Evolutionary conservation across 2,888 invertebrate species (phyloP), one percentile per base, ranked within the genome.

Genomic region (Lapara coniferarum): DNA sequence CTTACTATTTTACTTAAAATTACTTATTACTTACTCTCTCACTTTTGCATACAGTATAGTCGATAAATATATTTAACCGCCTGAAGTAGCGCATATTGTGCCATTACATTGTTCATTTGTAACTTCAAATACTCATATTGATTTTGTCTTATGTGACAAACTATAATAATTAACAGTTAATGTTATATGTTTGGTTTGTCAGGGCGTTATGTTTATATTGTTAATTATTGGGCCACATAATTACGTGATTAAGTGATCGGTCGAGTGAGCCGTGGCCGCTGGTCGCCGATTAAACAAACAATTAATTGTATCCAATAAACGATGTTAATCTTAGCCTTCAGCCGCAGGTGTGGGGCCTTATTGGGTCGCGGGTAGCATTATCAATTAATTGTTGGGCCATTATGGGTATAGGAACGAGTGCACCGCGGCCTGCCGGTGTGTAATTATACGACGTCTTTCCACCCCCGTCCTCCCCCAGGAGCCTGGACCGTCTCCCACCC

Each of bases 281-380:
- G 37, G 37, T 37, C 37, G 75, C 85, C 81, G 86, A 86, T 88
- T 86, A 88, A 86, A 89, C 82, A 84, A 85, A 83, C 88, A 83
- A 92, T 89, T 90, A 90, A 89, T 87, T 80, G 87, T 77, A 76
- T 73, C 75, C 86, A 83, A 87, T 88, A 87, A 86, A 85, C 86
- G 88, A 90, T 89, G 89, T 87, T 90, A 90, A 91, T 92, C 85
- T 85, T 77, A 85, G 88, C 88, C 82, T 89, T 91, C 92, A 89
- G 85, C 70, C 77, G 86, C 92, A 91, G 91, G 90, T 90, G 88
- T 80, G 77, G 83, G 77, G 69, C 70, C 76, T 77, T 81, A 81
- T 81, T 77, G 77, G 77, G 71, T 63, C 71, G 75, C 70, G 70
- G 76, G 75, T 81, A 83, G 79, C 82, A 83, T 85, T 88, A 85